A percentile compares a stretch with the other conserved stretches of the same genome.
phyloP scores from a whole-genome alignment of 2,888 invertebrate species.

The Allolobophora icterica region DNA sequence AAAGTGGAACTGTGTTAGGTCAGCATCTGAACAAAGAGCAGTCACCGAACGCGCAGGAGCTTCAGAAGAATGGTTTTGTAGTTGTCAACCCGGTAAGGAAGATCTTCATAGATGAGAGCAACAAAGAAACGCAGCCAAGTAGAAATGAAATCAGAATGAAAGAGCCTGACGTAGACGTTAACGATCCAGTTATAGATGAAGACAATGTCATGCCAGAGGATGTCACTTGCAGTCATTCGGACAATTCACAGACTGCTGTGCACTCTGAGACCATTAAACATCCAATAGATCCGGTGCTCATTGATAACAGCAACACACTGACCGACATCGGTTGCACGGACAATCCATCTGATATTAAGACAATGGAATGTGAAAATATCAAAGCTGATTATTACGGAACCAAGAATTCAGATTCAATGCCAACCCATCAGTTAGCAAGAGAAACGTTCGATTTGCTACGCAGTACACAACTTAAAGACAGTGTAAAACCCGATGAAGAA shows the following conservation, averaged over 20 bases:
- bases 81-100: not conserved
- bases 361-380: not conserved
- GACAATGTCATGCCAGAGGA: not conserved
- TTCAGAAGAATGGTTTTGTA: not conserved
- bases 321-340: not conserved
- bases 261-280: not conserved
- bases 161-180: not conserved
- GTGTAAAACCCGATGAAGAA: not conserved
- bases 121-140: not conserved
- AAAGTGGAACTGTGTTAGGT: not conserved
- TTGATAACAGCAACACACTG: not conserved
- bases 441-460: not conserved
- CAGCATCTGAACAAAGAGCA: not conserved
- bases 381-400: not conserved
- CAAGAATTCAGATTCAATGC: conserved; percentile 5
- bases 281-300: not conserved
- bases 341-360: not conserved
- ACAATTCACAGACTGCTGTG: not conserved
- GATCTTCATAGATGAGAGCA: not conserved
- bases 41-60: not conserved
- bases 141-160: not conserved
- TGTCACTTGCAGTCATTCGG: not conserved
- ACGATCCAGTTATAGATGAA: not conserved
- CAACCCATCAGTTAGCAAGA: not conserved
- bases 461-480: not conserved